Evolutionary conservation across 2,888 invertebrate genomes (phyloP).

Genomic region (Sthenelais limicola): DNA sequence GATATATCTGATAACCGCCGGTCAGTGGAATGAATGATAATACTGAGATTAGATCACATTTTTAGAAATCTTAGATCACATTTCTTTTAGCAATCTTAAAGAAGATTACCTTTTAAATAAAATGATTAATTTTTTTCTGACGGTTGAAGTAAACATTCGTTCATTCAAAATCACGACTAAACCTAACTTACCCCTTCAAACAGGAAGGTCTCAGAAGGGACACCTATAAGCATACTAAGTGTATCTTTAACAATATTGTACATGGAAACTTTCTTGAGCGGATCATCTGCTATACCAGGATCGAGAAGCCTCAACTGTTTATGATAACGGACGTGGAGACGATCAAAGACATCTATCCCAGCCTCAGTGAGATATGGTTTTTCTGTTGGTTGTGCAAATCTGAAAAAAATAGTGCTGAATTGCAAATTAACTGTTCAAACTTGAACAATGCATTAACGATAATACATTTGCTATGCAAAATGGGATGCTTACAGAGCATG

Average conservation of each 20-base stretch:
- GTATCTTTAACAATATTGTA: slow-evolving; percentile 57
- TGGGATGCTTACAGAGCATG: too few relatives aligned
- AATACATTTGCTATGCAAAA: too few relatives aligned
- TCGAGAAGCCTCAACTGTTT: slow-evolving; percentile 55
- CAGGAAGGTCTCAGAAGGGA: slow-evolving; percentile 62
- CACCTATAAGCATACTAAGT: slow-evolving; percentile 62
- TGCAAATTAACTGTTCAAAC: too few relatives aligned
- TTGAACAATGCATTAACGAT: too few relatives aligned
- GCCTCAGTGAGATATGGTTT: slow-evolving; percentile 63
- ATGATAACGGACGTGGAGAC: slow-evolving; percentile 54
- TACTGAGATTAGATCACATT: not conserved
- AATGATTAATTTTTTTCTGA: too few relatives aligned
- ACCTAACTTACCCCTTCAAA: slow-evolving; percentile 56
- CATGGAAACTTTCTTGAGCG: slow-evolving; percentile 51
- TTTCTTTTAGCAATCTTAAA: too few relatives aligned
- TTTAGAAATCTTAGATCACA: too few relatives aligned
- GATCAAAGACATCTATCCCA: slow-evolving; percentile 61
- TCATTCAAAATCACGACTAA: too few relatives aligned
- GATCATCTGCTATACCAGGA: slow-evolving; percentile 46
- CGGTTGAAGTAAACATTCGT: not conserved
- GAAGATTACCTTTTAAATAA: too few relatives aligned
- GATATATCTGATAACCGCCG: not conserved
- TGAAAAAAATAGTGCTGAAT: too few relatives aligned
- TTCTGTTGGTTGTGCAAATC: too few relatives aligned
- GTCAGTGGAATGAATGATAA: too few relatives aligned